These are phyloP conservation scores for Vespertilio murinus DNA, from an alignment of 2,797 vertebrate species.

Conservation along the genomic window DNA sequence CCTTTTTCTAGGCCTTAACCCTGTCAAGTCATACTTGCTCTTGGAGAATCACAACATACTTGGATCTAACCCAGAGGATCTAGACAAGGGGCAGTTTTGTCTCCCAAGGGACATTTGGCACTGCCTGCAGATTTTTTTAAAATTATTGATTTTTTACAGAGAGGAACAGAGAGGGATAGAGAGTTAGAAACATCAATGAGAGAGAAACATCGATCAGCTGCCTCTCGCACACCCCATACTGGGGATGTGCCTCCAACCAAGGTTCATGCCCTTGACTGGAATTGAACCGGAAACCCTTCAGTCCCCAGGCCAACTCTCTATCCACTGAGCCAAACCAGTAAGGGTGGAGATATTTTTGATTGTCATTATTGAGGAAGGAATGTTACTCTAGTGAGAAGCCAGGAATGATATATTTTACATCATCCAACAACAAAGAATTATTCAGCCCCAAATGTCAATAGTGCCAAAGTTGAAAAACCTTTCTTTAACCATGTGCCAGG, in stretches of 20 bases:
- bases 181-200: too few species aligned
- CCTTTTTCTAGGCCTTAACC: constrained; percentile 11
- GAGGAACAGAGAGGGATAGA: too few species aligned
- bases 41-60: neutral
- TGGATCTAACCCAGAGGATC: constrained; percentile 9
- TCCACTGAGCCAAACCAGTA: too few species aligned
- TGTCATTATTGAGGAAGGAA: neutral
- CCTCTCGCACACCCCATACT: too few species aligned
- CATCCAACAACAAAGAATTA: neutral
- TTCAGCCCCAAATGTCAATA: neutral
- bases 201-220: too few species aligned
- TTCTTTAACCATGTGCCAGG: neutral
- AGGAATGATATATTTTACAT: neutral
- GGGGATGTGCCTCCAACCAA: too few species aligned
- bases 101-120: neutral
- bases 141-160: too few species aligned
- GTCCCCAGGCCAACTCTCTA: too few species aligned
- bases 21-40: neutral
- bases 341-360: neutral
- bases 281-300: too few species aligned
- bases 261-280: too few species aligned
- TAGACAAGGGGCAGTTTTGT: neutral
- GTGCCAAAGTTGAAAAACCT: neutral
- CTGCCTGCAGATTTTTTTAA: neutral
- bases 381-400: neutral